Evolutionary conservation across 2,797 vertebrate genomes (phyloP).

Genomic region (Hirundo rustica): DNA sequence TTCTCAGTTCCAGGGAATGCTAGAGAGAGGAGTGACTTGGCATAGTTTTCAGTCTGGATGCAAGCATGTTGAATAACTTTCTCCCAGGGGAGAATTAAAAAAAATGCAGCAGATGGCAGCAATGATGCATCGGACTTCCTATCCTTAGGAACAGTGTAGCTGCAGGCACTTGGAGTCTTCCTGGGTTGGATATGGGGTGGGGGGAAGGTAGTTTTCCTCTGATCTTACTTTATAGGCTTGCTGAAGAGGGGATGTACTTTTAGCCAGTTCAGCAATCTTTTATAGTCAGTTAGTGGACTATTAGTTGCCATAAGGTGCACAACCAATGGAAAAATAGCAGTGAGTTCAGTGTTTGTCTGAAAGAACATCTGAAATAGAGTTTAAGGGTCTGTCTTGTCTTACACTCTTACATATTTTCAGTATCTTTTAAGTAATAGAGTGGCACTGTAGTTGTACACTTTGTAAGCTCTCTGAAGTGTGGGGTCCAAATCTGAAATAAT

Average conservation of each 20-base stretch:
- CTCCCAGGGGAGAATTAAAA: slow-evolving; percentile 6
- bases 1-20: background rate
- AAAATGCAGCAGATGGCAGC: slow-evolving; percentile 69
- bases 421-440: background rate
- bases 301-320: background rate
- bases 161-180: background rate
- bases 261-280: background rate
- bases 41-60: background rate
- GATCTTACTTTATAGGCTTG: background rate
- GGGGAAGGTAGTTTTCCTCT: background rate
- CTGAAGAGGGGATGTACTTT: background rate
- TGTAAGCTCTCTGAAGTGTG: background rate
- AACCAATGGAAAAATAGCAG: background rate
- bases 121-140: slow-evolving; percentile 55
- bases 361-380: background rate
- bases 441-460: background rate
- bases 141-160: background rate
- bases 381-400: background rate
- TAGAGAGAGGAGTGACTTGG: slow-evolving; percentile 41
- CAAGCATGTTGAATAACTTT: slow-evolving; percentile 25
- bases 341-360: background rate
- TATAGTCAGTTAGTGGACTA: background rate
- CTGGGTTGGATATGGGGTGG: rapidly evolving
- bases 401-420: background rate
- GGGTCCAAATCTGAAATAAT: background rate